Evolutionary conservation across 2,113 vertebrate genomes (phyloP).

Genomic region (Cranoglanis bouderius): DNA sequence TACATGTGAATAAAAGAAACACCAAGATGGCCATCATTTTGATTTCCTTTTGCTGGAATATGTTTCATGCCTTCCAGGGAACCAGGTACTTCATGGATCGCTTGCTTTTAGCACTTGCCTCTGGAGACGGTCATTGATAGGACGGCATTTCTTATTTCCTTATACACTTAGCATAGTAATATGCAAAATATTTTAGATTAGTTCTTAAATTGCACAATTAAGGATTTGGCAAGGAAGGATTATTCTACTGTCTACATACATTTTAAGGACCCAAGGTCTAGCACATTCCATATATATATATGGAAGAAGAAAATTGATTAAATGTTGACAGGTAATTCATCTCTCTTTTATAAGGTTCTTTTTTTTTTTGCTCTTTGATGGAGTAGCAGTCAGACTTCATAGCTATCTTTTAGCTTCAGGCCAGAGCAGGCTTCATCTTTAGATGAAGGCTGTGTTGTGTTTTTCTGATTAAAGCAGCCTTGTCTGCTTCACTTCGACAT

Average conservation of each 20-base stretch:
- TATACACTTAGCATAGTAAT: not conserved
- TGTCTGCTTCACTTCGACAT: conserved; percentile 19
- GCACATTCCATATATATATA: not conserved
- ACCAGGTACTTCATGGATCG: not conserved
- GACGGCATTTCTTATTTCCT: not conserved
- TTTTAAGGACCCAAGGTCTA: not conserved
- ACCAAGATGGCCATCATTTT: conserved; percentile 44
- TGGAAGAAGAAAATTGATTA: conserved; percentile 3
- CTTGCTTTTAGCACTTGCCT: not conserved
- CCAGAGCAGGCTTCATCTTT: conserved; percentile 27
- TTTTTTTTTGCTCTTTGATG: conserved; percentile 16
- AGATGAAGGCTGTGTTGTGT: conserved; percentile 36
- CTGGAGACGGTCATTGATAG: not conserved
- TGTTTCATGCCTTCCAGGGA: not conserved
- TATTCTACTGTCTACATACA: not conserved
- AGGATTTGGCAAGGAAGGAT: not conserved
- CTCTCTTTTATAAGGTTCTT: not conserved
- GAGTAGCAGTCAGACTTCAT: conserved; percentile 42
- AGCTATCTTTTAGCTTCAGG: conserved; percentile 45
- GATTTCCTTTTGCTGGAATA: not conserved
- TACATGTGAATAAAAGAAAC: conserved; percentile 63
- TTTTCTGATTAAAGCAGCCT: conserved; percentile 42
- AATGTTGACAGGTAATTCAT: conserved; percentile 42
- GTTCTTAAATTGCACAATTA: not conserved
- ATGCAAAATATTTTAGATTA: not conserved